A percentile compares a stretch with the other conserved stretches of the same genome.
phyloP scores from a whole-genome alignment of 2,888 invertebrate genomes.

The Sarcophaga caerulescens region DNA sequence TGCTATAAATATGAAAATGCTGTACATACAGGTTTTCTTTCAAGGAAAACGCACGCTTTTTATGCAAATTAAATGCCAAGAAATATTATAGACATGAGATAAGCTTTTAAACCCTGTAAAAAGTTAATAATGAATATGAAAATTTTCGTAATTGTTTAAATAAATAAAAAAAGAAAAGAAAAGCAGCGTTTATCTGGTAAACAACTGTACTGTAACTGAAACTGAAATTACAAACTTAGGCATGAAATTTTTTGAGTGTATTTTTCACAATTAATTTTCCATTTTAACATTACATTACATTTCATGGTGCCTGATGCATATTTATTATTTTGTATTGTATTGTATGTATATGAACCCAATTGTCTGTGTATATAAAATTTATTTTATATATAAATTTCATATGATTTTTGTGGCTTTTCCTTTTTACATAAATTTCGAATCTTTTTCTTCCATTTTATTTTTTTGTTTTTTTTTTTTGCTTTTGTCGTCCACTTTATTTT shows the following conservation, averaged over 20 bases:
- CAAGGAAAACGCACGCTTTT: constrained; percentile 64
- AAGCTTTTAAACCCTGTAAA: not conserved
- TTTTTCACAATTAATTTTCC: constrained; percentile 9
- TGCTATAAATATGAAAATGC: constrained; percentile 65
- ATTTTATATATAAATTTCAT: constrained; percentile 32
- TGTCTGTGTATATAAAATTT: constrained; percentile 24
- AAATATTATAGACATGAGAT: constrained; percentile 41
- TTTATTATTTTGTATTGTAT: not conserved
- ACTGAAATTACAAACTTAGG: no score
- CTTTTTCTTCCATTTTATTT: not conserved
- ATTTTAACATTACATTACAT: not conserved
- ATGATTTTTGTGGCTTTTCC: constrained; percentile 56
- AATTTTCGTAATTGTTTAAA: not conserved
- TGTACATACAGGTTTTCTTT: constrained; percentile 20
- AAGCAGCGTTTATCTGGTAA: no score
- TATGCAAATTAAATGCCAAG: constrained; percentile 70
- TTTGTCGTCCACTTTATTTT: not conserved
- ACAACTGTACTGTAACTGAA: no score
- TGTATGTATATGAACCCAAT: not conserved
- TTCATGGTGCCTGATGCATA: not conserved
- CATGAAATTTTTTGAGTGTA: not conserved
- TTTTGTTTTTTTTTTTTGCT: constrained; percentile 1
- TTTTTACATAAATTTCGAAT: constrained; percentile 42
- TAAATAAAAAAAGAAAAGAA: no score
- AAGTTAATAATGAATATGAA: not conserved